A percentile compares a stretch with the other conserved stretches of the same genome.
phyloP scores from a whole-genome alignment of 2,888 invertebrate species.

The Netelia inedita region DNA sequence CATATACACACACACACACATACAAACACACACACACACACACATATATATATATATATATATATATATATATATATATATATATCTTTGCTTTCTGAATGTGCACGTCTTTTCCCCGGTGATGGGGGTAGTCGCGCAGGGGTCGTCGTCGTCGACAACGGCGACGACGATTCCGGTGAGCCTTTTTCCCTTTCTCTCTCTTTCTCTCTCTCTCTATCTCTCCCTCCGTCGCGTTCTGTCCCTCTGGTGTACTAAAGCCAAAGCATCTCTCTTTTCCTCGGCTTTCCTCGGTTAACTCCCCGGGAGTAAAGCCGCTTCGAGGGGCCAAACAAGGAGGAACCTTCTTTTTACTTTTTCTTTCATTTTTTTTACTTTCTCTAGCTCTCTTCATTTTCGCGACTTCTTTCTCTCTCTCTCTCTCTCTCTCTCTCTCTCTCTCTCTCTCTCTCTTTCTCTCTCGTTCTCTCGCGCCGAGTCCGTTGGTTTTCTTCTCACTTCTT shows the following conservation, averaged over 20 bases:
- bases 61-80: conserved; percentile 11
- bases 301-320: conserved; percentile 62
- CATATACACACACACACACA: background rate
- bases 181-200: conserved; percentile 32
- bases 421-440: background rate
- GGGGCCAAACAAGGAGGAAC: conserved; percentile 54
- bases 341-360: conserved; percentile 33
- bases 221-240: conserved; percentile 11
- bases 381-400: conserved; percentile 1
- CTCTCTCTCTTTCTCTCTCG: conserved; percentile 4
- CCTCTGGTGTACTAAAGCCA: conserved; percentile 16
- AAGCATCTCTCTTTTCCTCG: conserved; percentile 47
- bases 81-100: conserved; percentile 47
- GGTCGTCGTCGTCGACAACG: conserved; percentile 49
- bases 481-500: conserved; percentile 28
- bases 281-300: conserved; percentile 59
- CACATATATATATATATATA: background rate
- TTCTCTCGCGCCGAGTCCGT: conserved; percentile 23
- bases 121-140: conserved; percentile 42
- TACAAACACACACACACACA: no score
- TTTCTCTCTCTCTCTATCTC: conserved; percentile 30
- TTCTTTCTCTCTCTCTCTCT: conserved; percentile 19
- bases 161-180: conserved; percentile 57
- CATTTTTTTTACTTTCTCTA: conserved; percentile 20
- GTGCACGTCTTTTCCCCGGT: conserved; percentile 59